phyloP scores from a whole-genome alignment of 2,113 vertebrate species.

The Cheilinus undulatus region DNA sequence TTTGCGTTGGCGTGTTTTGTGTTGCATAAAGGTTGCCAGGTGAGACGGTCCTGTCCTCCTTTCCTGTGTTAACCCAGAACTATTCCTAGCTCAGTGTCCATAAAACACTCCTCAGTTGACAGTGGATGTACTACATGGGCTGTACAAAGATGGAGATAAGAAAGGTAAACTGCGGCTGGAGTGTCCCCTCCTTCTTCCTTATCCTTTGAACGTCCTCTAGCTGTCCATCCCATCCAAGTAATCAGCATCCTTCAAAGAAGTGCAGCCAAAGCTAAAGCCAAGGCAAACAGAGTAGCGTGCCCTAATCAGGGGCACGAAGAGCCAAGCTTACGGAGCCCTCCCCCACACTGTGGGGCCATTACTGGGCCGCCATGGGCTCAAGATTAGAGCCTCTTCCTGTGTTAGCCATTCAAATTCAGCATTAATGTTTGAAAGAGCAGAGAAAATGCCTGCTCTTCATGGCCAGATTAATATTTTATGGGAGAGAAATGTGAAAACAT shows the following conservation, averaged over 20 bases:
- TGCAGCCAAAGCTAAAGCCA: conserved; percentile 59
- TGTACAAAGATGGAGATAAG: conserved; percentile 17
- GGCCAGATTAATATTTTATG: conserved; percentile 74
- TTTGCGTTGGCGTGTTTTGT: background rate
- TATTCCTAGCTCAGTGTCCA: background rate
- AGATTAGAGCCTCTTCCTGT: conserved; percentile 71
- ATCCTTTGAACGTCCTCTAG: conserved; percentile 62
- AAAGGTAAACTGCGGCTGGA: conserved; percentile 26
- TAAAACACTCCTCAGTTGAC: conserved; percentile 3
- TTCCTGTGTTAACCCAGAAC: background rate
- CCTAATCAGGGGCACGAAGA: conserved; percentile 71
- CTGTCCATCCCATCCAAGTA: conserved; percentile 69
- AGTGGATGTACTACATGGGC: background rate
- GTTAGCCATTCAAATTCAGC: conserved; percentile 72
- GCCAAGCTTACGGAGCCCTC: conserved; percentile 61
- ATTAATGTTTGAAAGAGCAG: conserved; percentile 78
- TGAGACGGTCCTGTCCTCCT: background rate
- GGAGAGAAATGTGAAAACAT: conserved; percentile 68
- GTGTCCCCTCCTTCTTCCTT: conserved; percentile 37
- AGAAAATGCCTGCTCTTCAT: conserved; percentile 59
- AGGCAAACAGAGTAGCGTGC: conserved; percentile 66
- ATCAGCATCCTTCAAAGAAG: conserved; percentile 72
- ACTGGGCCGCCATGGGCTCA: conserved; percentile 61
- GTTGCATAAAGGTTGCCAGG: background rate
- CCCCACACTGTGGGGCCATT: conserved; percentile 65